Conservation (phyloP, 2,797 vertebrate genomes). For the Stomatorhinus walkeri region DNA sequence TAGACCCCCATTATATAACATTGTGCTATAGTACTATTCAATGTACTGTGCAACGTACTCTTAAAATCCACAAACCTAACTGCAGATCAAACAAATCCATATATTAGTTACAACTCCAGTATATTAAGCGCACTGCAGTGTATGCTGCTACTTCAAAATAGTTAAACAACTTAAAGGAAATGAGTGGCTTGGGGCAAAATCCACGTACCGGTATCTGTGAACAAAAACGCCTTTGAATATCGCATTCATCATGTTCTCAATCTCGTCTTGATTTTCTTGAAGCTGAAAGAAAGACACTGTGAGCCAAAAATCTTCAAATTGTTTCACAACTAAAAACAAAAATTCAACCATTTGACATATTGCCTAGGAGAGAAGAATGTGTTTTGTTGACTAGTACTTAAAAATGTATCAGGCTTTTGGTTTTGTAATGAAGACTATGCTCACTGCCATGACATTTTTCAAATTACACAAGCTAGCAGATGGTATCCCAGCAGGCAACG, state of each 20-base stretch:
- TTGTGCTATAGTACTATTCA: neutral
- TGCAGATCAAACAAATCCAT: neutral
- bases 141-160: neutral
- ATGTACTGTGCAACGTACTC: neutral
- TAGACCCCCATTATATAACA: neutral
- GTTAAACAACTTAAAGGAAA: neutral
- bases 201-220: constrained; percentile 88
- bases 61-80: neutral
- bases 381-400: neutral
- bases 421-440: constrained; percentile 12
- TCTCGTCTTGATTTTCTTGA: constrained; percentile 99
- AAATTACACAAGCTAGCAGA: constrained; percentile 26
- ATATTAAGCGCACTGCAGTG: neutral
- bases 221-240: constrained; percentile 99
- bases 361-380: neutral
- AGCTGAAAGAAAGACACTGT: constrained; percentile 67
- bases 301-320: constrained; percentile 3
- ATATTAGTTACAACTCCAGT: neutral
- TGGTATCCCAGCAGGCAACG: constrained; percentile 28
- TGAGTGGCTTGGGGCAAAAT: neutral
- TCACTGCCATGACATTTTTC: constrained; percentile 17
- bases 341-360: constrained; percentile 12
- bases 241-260: constrained; percentile 99
- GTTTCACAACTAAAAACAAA: neutral
- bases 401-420: constrained; percentile 5